Conservation (phyloP, 2,797 vertebrate species). For the Poecilia velifera region DNA sequence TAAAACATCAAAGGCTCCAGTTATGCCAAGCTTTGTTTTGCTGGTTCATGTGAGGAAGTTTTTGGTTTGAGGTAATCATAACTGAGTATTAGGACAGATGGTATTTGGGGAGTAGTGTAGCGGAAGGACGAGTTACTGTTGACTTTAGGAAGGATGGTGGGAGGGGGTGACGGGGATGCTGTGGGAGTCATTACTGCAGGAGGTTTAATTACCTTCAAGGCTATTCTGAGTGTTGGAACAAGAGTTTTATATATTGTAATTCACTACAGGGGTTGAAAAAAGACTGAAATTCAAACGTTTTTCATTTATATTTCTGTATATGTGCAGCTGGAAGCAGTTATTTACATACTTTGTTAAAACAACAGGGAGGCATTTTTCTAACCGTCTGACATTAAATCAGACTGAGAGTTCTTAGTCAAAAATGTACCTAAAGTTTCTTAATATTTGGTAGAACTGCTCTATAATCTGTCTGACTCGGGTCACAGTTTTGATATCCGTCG, state of each 20-base stretch:
- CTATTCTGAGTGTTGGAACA: constrained; percentile 75
- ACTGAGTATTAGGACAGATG: constrained; percentile 66
- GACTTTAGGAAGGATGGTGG: constrained; percentile 58
- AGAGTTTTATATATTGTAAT: constrained; percentile 66
- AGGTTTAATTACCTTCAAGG: constrained; percentile 69
- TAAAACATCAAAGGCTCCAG: constrained; percentile 34
- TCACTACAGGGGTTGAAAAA: constrained; percentile 51
- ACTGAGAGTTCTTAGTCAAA: not conserved
- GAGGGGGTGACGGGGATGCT: constrained; percentile 57
- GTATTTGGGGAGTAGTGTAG: constrained; percentile 45
- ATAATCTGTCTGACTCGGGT: not conserved
- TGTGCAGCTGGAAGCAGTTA: not conserved
- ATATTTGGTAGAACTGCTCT: not conserved
- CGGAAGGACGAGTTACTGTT: constrained; percentile 59
- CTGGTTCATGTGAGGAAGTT: constrained; percentile 11
- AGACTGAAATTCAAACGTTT: constrained; percentile 40
- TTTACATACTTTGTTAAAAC: not conserved
- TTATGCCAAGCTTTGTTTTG: constrained; percentile 29
- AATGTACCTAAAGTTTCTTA: not conserved
- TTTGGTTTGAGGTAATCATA: constrained; percentile 47
- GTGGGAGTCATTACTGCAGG: constrained; percentile 69
- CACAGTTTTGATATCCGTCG: not conserved
- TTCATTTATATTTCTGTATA: not conserved
- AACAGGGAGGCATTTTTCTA: not conserved
- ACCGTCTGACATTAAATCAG: not conserved